Base-by-base conservation (phyloP, 2,113 vertebrate genomes). In the Peromyscus maniculatus region DNA sequence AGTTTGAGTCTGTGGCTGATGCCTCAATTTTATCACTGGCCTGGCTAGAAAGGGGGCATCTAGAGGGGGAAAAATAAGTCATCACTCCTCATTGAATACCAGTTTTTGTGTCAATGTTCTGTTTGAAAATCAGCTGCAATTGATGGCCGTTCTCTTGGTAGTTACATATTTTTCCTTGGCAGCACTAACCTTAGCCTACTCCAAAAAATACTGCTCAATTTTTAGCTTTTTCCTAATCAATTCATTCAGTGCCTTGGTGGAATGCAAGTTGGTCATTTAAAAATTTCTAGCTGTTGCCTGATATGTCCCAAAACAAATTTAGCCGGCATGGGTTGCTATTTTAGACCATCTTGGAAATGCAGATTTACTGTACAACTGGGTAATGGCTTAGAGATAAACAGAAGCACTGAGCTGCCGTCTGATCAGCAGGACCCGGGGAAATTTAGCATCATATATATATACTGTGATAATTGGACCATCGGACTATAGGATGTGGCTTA, bases 221-320 rank as follows among this genome's bases (percentile, higher is more conserved):
- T 98, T 98, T 97, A 98, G 97, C 97, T 98, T 97, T 97, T 95
- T 92, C 96, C 97, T 98, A 97, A 98, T 98, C 96, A 97, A 94
- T 98, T 98, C 97, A 98, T 98, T 98, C 97, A 96, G 89, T 97
- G 97, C 96, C 86, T 97, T 78, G 66, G 98, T 97, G 97, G 97
- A 98, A 97, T 97, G 94, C 96, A 98, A 97, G 97, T 97, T 98
- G 98, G 98, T 98, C 98, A 98, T 98, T 98, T 98, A 96, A 98
- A 98, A 98, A 98, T 97, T 97, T 98, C 97, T 97, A 96, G 96
- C 87, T 96, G 97, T 98, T 98, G 98, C 98, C 97, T 98, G 98
- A 98, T 98, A 98, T 97, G 98, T 98, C 98, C 98, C 98, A 96
- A 98, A 98, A 98, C 98, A 98, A 98, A 98, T 99, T 98, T 98